Base-by-base conservation (phyloP, 2,888 invertebrate species). In the Thera britannica region DNA sequence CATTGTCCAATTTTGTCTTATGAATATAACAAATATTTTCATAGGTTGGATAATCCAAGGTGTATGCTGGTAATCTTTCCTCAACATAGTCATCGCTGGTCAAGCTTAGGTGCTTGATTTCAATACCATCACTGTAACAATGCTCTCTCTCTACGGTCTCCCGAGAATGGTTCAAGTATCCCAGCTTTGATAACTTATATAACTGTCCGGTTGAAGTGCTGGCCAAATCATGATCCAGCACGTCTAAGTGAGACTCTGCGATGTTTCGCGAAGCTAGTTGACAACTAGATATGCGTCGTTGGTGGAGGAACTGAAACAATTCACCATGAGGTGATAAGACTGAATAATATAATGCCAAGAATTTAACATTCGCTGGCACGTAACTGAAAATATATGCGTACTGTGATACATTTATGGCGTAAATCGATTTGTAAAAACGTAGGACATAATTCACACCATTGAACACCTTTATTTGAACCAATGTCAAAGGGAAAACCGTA, bases 11-110 rank as follows among this genome's bases (percentile, higher is more conserved):
- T 82, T 88, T 87, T 35, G 83, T 80, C 76, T 91, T 81, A 79
- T 92, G 90, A 75, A 90, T 82, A 74, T 85, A 82, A 81, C 81
- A 86, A 75, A 90, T 82, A 73, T 84, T 89, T 66, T 82, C 84
- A 65, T 79, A 83, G 38, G 51, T 46, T 11, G 41, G 12, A 38
- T 62, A 67, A 69, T 87, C 82, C 64, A 84, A 82, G 56, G 78
- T 73, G 65, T 80, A 82, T 0, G 78, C 75, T 58, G 81, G 78
- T 65, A 78, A 69, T 62, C 78, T 85, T 73, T 85, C 82, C 74
- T 93, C 93, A 68, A 92, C 82, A 67, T 92, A 93, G 76, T 93
- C 92, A 85, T 93, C 93, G 70, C 82, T 80, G 0, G 88, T 92
- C 35, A 90, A 74, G 34, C 82, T 79, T 36, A 90, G 71, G 6